These are phyloP conservation scores for Oligia latruncula DNA, from an alignment of 2,888 invertebrate species.

Conservation along the genomic window DNA sequence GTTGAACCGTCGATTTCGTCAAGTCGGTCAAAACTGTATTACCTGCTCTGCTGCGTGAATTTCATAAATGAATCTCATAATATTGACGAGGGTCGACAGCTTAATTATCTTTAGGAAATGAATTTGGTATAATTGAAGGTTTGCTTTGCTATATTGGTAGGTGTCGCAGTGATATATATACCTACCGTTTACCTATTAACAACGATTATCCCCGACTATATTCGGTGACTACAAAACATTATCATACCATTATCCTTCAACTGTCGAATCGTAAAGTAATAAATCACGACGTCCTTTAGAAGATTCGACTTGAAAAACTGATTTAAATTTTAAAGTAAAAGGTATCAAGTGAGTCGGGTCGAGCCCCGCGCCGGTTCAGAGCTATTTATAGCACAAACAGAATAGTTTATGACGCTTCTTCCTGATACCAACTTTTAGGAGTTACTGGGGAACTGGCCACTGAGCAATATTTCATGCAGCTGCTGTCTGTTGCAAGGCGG, in stretches of 20 bases:
- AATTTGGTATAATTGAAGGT: conserved; percentile 26
- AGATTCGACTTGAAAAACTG: background rate
- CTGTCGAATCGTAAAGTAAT: background rate
- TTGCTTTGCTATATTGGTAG: conserved; percentile 7
- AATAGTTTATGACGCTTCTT: conserved; percentile 14
- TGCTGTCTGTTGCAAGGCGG: background rate
- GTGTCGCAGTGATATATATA: background rate
- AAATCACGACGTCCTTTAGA: background rate
- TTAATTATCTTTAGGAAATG: conserved; percentile 30
- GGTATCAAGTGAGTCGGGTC: background rate
- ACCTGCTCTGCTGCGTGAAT: conserved; percentile 8
- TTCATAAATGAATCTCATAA: conserved; percentile 18
- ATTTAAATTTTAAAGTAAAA: conserved; percentile 13
- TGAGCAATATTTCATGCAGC: background rate
- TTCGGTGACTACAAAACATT: too few relatives aligned
- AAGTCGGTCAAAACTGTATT: conserved; percentile 2
- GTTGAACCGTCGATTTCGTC: conserved; percentile 28
- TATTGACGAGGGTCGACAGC: conserved; percentile 43
- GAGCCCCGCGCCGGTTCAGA: background rate
- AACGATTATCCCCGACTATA: too few relatives aligned
- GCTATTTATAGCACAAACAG: conserved; percentile 34
- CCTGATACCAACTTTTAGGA: conserved; percentile 18
- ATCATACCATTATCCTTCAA: background rate
- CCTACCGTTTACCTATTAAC: background rate
- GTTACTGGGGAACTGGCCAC: background rate